Evolutionary conservation across 2,888 invertebrate species (phyloP).

Genomic region (Drosophila ezoana): DNA sequence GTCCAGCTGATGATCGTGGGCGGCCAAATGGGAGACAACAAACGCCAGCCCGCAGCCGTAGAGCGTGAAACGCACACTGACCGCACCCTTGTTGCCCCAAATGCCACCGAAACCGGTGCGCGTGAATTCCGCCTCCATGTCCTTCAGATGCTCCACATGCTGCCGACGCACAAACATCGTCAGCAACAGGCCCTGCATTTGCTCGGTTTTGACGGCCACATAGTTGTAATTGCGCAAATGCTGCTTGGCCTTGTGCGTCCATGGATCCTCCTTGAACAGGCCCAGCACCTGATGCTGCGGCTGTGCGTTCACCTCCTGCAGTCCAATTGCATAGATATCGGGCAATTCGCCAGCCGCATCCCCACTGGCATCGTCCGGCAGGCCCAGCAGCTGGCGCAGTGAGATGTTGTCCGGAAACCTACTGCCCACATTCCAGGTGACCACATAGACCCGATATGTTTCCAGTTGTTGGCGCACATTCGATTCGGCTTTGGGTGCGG

Average conservation of each 20-base stretch:
- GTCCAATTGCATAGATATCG: constrained; percentile 93
- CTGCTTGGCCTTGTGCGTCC: constrained; percentile 91
- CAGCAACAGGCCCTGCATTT: constrained; percentile 93
- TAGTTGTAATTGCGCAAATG: constrained; percentile 89
- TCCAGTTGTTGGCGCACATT: constrained; percentile 65
- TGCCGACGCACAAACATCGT: constrained; percentile 91
- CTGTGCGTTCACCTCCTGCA: constrained; percentile 96
- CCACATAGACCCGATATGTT: constrained; percentile 89
- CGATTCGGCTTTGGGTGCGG: constrained; percentile 45
- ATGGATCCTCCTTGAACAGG: constrained; percentile 92
- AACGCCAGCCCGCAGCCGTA: constrained; percentile 95
- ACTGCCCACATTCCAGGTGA: constrained; percentile 96
- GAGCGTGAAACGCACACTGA: constrained; percentile 93
- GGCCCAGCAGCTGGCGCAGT: constrained; percentile 89
- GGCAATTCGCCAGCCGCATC: constrained; percentile 86
- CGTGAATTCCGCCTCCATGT: constrained; percentile 94
- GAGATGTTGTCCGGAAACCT: constrained; percentile 90
- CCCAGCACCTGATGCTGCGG: constrained; percentile 94
- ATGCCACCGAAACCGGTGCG: constrained; percentile 95
- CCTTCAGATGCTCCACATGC: constrained; percentile 92
- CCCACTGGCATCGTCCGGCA: constrained; percentile 86
- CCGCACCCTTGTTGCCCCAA: constrained; percentile 99
- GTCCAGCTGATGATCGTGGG: constrained; percentile 93
- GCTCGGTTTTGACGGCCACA: constrained; percentile 91
- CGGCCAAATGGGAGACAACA: constrained; percentile 95